These are phyloP conservation scores for Probosciger aterrimus DNA, from an alignment of 2,113 vertebrate species.

Conservation along the genomic window DNA sequence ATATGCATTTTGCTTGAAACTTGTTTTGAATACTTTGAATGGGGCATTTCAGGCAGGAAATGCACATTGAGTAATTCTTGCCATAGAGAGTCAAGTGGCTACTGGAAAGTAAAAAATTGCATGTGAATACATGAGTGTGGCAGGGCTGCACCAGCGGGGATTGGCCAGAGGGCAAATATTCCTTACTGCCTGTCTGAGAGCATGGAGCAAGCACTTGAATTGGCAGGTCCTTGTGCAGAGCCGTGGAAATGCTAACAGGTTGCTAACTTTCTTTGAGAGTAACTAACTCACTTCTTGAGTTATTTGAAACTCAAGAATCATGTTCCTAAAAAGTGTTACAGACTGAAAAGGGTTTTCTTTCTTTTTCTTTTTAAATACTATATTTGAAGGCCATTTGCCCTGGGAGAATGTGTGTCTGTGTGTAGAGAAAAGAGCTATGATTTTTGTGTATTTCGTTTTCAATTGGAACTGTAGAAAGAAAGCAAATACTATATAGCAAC, in stretches of 20 bases:
- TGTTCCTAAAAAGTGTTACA: background rate
- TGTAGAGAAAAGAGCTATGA: background rate
- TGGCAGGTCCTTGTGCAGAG: background rate
- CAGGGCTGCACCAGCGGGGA: rapidly evolving
- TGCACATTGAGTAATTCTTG: constrained; percentile 35
- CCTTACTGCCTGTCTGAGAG: background rate
- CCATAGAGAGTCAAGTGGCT: background rate
- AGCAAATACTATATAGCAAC: background rate
- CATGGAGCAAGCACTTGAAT: rapidly evolving
- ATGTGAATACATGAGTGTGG: rapidly evolving
- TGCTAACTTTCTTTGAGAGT: background rate
- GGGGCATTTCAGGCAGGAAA: constrained; percentile 33
- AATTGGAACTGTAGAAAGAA: background rate
- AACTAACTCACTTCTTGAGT: background rate
- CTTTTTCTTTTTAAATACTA: background rate
- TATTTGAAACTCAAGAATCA: background rate
- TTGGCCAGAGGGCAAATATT: background rate
- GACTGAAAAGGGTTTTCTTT: background rate
- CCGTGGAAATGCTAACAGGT: background rate
- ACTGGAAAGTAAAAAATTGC: constrained; percentile 4
- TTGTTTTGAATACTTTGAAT: constrained; percentile 13
- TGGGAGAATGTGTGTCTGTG: background rate
- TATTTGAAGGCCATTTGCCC: background rate
- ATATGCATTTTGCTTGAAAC: background rate
- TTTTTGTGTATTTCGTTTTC: background rate